Evolutionary conservation across 2,888 invertebrate genomes (phyloP), one percentile per base, ranked within the genome.

Genomic region (Oligia latruncula): DNA sequence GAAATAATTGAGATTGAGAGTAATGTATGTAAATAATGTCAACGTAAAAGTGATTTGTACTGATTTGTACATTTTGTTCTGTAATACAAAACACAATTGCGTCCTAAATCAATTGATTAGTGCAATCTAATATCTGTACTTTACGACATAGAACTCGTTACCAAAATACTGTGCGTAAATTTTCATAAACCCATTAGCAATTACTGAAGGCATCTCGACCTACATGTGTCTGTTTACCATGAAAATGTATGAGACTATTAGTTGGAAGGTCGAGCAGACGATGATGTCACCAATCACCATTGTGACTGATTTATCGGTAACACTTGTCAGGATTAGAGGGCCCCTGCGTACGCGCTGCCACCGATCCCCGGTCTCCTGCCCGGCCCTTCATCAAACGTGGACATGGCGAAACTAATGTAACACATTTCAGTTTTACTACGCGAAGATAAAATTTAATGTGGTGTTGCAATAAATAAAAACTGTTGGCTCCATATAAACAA

Each of bases 221-320:
- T 91, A 93, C 90, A 87, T 91, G 90, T 88, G 90, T 87, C 90
- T 91, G 89, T 89, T 92, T 93, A 91, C 92, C 91, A 93, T 94
- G 93, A 92, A 93, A 93, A 94, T 92, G 93, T 93, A 94, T 93
- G 93, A 91, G 92, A 93, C 94, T 92, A 95, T 95, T 95, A 95
- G 92, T 89, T 91, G 91, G 94, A 95, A 95, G 95, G 95, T 93
- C 95, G 91, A 87, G 83, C 87, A 93, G 93, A 93, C 93, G 94
- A 89, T 96, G 96, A 96, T 96, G 95, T 96, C 96, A 96, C 95
- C 95, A 92, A 95, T 94, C 93, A 92, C 91, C 92, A 92, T 91
- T 89, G 91, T 87, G 89, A 90, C 93, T 94, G 94, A 95, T 95
- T 95, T 95, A 95, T 95, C 90, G 94, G 90, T 91, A 93, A 92